Base-by-base conservation (phyloP, 2,888 invertebrate genomes). In the Pseudolycoriella hygida region DNA sequence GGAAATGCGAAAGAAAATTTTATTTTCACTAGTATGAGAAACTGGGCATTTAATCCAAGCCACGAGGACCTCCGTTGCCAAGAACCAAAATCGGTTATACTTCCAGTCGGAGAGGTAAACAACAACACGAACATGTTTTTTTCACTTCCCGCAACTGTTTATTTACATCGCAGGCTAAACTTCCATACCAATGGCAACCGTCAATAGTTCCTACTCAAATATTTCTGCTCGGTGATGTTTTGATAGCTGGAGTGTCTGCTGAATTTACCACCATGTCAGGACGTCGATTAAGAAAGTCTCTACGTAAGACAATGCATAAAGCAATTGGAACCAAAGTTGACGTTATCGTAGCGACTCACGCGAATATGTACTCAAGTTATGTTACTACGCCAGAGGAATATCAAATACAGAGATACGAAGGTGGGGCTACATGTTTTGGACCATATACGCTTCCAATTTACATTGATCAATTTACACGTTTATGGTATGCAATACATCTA, bases 251-350 rank as follows among this genome's bases (percentile, higher is more conserved):
- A 0, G 84, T 92, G 0, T 93, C 94, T 0, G 93, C 89, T 0
- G 94, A 96, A 68, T 85, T 94, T 62, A 93, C 92, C 45, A 93
- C 93, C 3, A 94, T 94, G 94, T 76, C 90, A 0, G 93, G 94
- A 0, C 70, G 94, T 40, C 68, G 89, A 55, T 80, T 60, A 59
- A 73, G 66, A 54, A 59, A 60, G 19, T 57, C 64, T 17, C 59
- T 70, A 0, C 58, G 58, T 3, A 67, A 68, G 18, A 67, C 68
- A 1, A 66, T 73, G 1, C 61, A 69, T 17, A 61, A 69, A 1
- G 57, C 56, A n/a, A 56, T 58, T 5, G 69, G 67, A 2, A 50
- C 58, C 46, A 59, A 66, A 34, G 67, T 63, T 42, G 67, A 70
- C 41, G 80, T 88, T 3, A 78, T 93, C 18, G 63, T 94, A 2